A percentile compares a stretch with the other conserved stretches of the same genome.
Conservation (phyloP, 1,140 invertebrate genomes). For the Cydia splendana region DNA sequence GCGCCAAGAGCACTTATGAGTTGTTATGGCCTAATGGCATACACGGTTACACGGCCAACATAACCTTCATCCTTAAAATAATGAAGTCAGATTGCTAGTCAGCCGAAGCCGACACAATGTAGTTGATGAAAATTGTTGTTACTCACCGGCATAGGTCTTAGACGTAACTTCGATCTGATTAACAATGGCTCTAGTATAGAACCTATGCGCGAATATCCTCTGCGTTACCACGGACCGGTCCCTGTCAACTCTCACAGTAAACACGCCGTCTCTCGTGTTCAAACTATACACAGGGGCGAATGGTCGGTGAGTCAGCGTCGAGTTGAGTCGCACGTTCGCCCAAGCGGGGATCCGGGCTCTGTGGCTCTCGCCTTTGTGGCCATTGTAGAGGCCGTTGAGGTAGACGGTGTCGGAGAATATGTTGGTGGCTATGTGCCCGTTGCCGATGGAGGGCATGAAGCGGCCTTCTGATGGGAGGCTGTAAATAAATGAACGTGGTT, state of each 20-base stretch:
- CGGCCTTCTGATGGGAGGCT: slow-evolving; percentile 78
- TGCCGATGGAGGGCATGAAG: slow-evolving; percentile 81
- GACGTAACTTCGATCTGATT: slow-evolving; percentile 78
- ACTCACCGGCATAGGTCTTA: slow-evolving; percentile 62
- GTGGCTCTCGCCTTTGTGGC: slow-evolving; percentile 75
- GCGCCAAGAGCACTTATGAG: too few species aligned
- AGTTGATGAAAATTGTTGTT: too few species aligned
- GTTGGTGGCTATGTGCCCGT: slow-evolving; percentile 81
- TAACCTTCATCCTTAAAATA: too few species aligned
- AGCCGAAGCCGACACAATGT: too few species aligned
- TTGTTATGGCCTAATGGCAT: too few species aligned
- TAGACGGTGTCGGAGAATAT: slow-evolving; percentile 81
- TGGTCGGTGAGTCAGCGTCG: slow-evolving; percentile 62
- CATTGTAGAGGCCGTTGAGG: slow-evolving; percentile 82
- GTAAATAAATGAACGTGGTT: slow-evolving; percentile 38
- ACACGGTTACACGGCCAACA: too few species aligned
- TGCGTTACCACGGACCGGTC: slow-evolving; percentile 76
- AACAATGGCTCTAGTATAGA: slow-evolving; percentile 79
- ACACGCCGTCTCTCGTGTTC: slow-evolving; percentile 69
- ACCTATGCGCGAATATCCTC: slow-evolving; percentile 80
- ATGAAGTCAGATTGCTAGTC: too few species aligned
- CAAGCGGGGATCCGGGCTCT: slow-evolving; percentile 81
- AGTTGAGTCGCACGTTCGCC: slow-evolving; percentile 80
- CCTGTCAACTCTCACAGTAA: slow-evolving; percentile 72
- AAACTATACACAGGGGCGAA: slow-evolving; percentile 68